A percentile compares a stretch with the other conserved stretches of the same genome.
phyloP scores from a whole-genome alignment of 2,113 vertebrate species.

The Periophthalmus modestus region DNA sequence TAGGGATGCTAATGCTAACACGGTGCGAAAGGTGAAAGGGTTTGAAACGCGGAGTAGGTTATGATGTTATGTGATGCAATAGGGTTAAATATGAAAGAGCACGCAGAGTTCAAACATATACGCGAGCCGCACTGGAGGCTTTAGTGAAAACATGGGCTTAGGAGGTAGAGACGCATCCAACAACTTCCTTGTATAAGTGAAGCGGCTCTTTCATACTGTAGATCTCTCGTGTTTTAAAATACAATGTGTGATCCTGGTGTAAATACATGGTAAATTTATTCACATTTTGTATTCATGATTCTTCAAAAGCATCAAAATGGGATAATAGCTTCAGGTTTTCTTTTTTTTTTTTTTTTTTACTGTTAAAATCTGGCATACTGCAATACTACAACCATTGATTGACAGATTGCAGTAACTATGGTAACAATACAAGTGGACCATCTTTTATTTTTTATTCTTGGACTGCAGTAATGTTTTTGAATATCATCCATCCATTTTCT shows the following conservation, averaged over 20 bases:
- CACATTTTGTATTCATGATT: not conserved
- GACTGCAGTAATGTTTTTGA: not conserved
- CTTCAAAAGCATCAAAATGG: not conserved
- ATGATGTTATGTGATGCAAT: not conserved
- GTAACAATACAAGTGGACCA: not conserved
- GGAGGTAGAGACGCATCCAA: not conserved
- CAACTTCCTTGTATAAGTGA: no score
- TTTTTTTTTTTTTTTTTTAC: no score
- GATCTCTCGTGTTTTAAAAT: no score
- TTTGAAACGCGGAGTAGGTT: not conserved
- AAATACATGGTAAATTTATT: not conserved
- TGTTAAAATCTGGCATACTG: no score
- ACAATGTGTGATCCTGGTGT: no score
- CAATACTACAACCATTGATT: no score
- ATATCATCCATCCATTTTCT: no score
- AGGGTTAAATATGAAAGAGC: not conserved
- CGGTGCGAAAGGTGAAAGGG: slow-evolving; percentile 15
- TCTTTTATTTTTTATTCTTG: no score
- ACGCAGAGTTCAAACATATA: not conserved
- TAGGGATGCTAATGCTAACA: slow-evolving; percentile 4
- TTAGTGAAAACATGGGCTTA: not conserved
- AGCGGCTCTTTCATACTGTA: no score
- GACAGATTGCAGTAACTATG: not conserved
- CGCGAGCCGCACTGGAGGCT: not conserved
- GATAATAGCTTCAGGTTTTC: no score